Evolutionary conservation across 2,797 vertebrate genomes (phyloP).

Genomic region (Myotis planiceps): DNA sequence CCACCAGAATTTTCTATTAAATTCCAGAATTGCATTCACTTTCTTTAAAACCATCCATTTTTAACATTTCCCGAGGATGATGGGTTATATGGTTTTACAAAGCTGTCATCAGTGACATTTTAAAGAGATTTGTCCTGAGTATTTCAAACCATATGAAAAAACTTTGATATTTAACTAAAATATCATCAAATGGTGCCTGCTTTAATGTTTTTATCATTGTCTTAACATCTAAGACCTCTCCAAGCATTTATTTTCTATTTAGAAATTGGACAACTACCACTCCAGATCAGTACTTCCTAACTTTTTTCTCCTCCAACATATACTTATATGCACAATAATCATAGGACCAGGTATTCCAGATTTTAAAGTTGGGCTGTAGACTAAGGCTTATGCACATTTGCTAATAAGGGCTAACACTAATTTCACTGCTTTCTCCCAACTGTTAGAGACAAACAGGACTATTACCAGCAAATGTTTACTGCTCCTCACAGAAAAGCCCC

Average conservation of each 20-base stretch:
- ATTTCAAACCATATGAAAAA: slow-evolving; percentile 59
- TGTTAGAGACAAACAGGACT: background rate
- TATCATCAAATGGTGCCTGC: slow-evolving; percentile 58
- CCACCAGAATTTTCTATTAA: slow-evolving; percentile 43
- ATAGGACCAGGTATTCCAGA: background rate
- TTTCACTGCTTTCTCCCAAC: background rate
- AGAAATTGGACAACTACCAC: background rate
- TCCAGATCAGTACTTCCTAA: background rate
- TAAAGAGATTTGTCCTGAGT: slow-evolving; percentile 54
- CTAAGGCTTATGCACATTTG: background rate
- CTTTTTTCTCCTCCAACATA: background rate
- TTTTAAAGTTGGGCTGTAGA: background rate
- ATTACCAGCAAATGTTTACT: background rate
- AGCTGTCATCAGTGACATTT: slow-evolving; percentile 72
- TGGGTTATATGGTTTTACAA: slow-evolving; percentile 69
- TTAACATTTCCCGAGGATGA: slow-evolving; percentile 64
- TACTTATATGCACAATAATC: background rate
- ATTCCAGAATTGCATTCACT: slow-evolving; percentile 43
- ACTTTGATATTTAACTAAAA: slow-evolving; percentile 73
- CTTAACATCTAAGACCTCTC: background rate
- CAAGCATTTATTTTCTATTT: slow-evolving; percentile 10
- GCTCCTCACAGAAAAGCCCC: background rate
- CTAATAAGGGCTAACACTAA: background rate
- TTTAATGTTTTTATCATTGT: slow-evolving; percentile 59
- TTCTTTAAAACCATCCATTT: slow-evolving; percentile 41